Evolutionary conservation across 1,140 invertebrate species (phyloP).

Genomic region (Heliconius eleuchia): DNA sequence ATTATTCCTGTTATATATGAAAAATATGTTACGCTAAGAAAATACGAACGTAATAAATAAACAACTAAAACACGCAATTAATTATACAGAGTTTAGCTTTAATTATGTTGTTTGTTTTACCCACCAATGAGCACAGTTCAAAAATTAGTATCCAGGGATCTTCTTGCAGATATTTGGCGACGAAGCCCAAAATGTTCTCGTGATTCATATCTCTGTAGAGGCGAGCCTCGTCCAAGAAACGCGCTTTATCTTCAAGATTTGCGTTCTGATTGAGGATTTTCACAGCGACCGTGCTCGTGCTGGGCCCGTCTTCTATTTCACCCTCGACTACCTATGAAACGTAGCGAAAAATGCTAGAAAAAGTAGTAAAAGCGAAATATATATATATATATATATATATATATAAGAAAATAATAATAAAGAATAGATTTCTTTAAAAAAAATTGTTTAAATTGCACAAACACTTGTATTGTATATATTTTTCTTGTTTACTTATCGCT

Average conservation of each 20-base stretch:
- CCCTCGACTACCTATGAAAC: slow-evolving; percentile 85
- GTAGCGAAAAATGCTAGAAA: neutral
- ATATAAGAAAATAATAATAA: neutral
- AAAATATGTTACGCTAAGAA: neutral
- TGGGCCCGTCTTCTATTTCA: slow-evolving; percentile 75
- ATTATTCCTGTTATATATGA: neutral
- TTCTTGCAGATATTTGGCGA: slow-evolving; percentile 81
- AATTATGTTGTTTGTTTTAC: slow-evolving; percentile 23
- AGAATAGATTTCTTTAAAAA: too few relatives aligned
- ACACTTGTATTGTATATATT: too few relatives aligned
- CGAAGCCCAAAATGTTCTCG: slow-evolving; percentile 81
- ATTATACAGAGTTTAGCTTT: neutral
- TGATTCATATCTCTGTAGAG: slow-evolving; percentile 84
- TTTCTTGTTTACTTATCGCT: too few relatives aligned
- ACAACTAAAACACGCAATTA: neutral
- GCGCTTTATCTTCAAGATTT: slow-evolving; percentile 83
- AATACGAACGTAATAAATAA: neutral
- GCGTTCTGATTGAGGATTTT: slow-evolving; percentile 87
- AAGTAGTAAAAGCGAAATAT: neutral
- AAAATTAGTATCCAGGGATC: slow-evolving; percentile 85
- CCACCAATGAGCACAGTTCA: slow-evolving; percentile 82
- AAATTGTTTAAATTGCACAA: too few relatives aligned
- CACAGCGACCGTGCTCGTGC: slow-evolving; percentile 80
- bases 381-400: neutral
- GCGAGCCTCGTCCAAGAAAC: slow-evolving; percentile 85